Evolutionary conservation across 35 echinoderm and acorn worm species (phyloP).

Genomic region (Chiridota heheva): DNA sequence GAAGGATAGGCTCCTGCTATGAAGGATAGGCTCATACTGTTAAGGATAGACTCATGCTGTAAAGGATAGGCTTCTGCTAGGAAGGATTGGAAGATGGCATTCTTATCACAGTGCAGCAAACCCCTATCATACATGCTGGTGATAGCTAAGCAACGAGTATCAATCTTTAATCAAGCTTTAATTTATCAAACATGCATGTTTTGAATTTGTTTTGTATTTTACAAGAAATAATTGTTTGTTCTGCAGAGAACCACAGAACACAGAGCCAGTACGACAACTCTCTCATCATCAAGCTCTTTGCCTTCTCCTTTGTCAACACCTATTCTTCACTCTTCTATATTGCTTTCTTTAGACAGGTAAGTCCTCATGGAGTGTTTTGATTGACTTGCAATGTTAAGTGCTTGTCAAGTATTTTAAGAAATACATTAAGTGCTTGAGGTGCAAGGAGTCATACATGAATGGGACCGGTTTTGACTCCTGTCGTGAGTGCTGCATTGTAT

Average conservation of each 20-base stretch:
- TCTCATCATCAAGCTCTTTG: slow-evolving; percentile 94
- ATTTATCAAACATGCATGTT: too few relatives aligned
- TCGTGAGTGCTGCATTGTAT: too few relatives aligned
- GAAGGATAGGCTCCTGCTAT: too few relatives aligned
- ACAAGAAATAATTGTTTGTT: not conserved
- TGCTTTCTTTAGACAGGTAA: slow-evolving; percentile 96
- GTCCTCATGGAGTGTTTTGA: not conserved
- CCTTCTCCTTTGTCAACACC: slow-evolving; percentile 99
- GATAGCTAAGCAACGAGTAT: too few relatives aligned
- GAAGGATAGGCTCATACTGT: too few relatives aligned
- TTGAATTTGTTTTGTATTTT: not conserved
- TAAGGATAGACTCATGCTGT: too few relatives aligned
- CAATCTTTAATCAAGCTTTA: too few relatives aligned
- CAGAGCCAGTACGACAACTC: slow-evolving; percentile 87
- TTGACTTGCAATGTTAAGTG: not conserved
- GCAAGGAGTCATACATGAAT: not conserved
- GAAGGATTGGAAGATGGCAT: too few relatives aligned
- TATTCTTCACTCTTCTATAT: slow-evolving; percentile 94
- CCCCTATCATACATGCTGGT: too few relatives aligned
- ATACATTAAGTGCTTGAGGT: not conserved
- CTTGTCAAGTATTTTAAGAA: not conserved
- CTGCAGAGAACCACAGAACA: slow-evolving; percentile 93
- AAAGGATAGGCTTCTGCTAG: too few relatives aligned
- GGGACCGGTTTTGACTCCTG: too few relatives aligned
- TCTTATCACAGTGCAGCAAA: too few relatives aligned